Conservation (phyloP, 1,140 invertebrate species). For the Drosophila murphyi region DNA sequence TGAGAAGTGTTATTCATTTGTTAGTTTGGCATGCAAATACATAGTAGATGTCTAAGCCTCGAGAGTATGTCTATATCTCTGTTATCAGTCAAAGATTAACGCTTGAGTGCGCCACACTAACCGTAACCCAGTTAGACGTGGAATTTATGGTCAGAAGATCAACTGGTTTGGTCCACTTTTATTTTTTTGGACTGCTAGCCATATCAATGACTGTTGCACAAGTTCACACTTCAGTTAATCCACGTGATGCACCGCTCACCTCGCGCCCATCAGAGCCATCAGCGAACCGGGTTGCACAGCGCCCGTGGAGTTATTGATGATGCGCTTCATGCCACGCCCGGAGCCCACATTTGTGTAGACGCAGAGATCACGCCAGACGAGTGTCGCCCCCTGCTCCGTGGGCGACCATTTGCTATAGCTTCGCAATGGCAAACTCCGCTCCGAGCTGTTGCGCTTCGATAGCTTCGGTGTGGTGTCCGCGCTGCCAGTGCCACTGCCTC, state of each 20-base stretch:
- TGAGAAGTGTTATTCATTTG: slow-evolving; percentile 33
- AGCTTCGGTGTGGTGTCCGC: slow-evolving; percentile 65
- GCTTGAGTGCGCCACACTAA: slow-evolving; percentile 2
- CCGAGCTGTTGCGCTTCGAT: slow-evolving; percentile 77
- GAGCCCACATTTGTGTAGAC: slow-evolving; percentile 87
- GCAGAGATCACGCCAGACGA: slow-evolving; percentile 91
- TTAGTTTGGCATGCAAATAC: not conserved
- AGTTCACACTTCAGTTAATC: not conserved
- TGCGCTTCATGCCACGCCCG: slow-evolving; percentile 86
- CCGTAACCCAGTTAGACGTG: slow-evolving; percentile 31
- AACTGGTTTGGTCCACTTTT: slow-evolving; percentile 18
- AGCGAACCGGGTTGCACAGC: slow-evolving; percentile 93
- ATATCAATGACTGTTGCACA: slow-evolving; percentile 45
- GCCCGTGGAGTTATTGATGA: slow-evolving; percentile 90
- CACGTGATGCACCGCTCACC: slow-evolving; percentile 85
- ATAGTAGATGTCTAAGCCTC: not conserved
- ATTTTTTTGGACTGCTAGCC: not conserved
- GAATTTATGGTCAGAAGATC: slow-evolving; percentile 20
- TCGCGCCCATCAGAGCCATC: slow-evolving; percentile 95
- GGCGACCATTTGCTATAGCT: slow-evolving; percentile 86
- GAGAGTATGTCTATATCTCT: not conserved
- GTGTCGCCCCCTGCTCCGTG: slow-evolving; percentile 87
- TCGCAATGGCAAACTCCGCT: slow-evolving; percentile 76
- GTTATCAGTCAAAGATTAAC: slow-evolving; percentile 35
- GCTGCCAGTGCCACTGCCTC: slow-evolving; percentile 32